Conservation (phyloP, 2,113 vertebrate genomes). For the Sminthopsis crassicaudata region DNA sequence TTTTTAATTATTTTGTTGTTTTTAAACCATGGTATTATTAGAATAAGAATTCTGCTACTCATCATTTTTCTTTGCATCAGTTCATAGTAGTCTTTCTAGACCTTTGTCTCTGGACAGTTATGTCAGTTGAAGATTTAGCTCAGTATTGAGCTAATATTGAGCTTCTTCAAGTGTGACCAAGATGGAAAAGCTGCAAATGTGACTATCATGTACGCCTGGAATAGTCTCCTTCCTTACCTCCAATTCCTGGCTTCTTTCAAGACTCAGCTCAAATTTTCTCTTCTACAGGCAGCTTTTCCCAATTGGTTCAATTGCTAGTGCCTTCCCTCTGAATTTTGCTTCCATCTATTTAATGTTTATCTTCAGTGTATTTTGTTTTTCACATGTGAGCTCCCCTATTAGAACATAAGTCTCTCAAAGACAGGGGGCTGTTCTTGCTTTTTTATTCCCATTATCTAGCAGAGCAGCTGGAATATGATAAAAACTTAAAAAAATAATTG, state of each 20-base stretch:
- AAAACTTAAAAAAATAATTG: neutral
- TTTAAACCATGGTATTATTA: neutral
- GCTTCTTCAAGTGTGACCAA: neutral
- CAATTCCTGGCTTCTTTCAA: neutral
- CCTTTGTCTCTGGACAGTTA: neutral
- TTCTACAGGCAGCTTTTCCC: neutral
- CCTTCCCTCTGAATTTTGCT: neutral
- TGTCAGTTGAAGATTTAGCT: neutral
- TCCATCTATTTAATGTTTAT: neutral
- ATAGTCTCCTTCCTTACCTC: neutral
- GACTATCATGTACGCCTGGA: neutral
- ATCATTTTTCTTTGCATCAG: neutral
- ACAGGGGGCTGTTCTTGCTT: neutral
- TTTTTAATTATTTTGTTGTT: too few species aligned
- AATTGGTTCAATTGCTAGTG: neutral
- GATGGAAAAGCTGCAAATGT: neutral
- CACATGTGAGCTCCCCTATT: neutral
- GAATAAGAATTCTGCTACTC: neutral
- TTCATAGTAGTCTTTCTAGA: neutral
- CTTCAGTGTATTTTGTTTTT: neutral
- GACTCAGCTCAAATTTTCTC: neutral
- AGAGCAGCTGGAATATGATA: neutral
- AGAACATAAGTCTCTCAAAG: neutral
- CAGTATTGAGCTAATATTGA: neutral
- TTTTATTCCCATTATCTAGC: neutral